Percentiles rank a stretch among this genome's conserved stretches.
phyloP scores from a whole-genome alignment of 2,113 vertebrate species.

The Eulemur macaco region DNA sequence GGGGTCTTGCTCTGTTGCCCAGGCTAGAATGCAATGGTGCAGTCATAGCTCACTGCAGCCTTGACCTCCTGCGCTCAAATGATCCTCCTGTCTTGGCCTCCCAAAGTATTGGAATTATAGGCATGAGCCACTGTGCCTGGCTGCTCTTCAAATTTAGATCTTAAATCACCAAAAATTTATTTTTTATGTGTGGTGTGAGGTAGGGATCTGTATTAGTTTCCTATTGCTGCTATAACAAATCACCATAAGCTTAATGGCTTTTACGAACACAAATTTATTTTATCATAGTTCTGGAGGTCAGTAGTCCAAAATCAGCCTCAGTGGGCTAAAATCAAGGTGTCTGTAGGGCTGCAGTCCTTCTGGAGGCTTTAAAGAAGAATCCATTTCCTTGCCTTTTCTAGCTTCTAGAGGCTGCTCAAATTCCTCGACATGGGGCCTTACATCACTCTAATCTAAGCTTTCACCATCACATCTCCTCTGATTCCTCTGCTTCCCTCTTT shows the following conservation, averaged over 20 bases:
- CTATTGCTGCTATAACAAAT: not conserved
- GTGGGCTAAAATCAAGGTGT: not conserved
- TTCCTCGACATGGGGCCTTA: not conserved
- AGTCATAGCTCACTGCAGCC: too few relatives aligned
- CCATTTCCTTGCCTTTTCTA: not conserved
- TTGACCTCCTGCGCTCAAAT: too few relatives aligned
- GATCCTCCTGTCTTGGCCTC: too few relatives aligned
- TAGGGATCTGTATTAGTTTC: not conserved
- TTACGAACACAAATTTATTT: constrained; percentile 18
- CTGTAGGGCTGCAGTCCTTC: not conserved
- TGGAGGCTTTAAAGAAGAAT: not conserved
- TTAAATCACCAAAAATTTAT: not conserved
- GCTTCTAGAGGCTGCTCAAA: not conserved
- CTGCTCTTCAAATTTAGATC: not conserved
- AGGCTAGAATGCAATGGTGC: too few relatives aligned
- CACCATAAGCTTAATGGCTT: not conserved
- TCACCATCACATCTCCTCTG: not conserved
- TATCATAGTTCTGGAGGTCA: not conserved
- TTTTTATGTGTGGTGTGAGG: not conserved
- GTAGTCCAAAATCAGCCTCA: not conserved
- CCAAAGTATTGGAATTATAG: too few relatives aligned
- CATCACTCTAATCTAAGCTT: not conserved
- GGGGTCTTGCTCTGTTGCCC: too few relatives aligned
- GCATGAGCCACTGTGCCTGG: too few relatives aligned
- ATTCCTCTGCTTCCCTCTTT: not conserved